Percentiles rank a stretch among this genome's conserved stretches.
These are phyloP conservation scores for Formica aserva DNA, from an alignment of 2,888 invertebrate species.

Conservation along the genomic window DNA sequence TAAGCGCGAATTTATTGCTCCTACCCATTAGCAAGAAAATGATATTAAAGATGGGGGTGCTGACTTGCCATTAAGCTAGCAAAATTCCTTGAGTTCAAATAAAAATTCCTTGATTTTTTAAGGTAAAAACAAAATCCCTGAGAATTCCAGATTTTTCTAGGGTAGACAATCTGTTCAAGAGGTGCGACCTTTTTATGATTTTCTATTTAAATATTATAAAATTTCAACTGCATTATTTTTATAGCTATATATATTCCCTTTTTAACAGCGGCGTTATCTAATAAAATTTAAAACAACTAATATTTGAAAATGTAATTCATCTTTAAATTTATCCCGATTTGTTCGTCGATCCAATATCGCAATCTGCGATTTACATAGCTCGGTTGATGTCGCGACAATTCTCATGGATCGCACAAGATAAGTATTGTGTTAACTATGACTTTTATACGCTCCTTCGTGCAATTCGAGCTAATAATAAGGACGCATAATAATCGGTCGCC, in stretches of 20 bases:
- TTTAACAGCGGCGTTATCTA: not conserved
- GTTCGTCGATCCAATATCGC: not conserved
- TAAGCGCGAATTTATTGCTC: too few relatives aligned
- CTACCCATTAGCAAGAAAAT: too few relatives aligned
- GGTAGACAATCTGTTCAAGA: not conserved
- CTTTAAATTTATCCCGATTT: not conserved
- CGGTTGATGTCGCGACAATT: not conserved
- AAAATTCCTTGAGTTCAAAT: too few relatives aligned
- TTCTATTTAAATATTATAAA: not conserved
- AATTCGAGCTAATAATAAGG: slow-evolving; percentile 26
- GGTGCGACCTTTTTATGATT: not conserved
- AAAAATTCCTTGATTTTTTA: too few relatives aligned
- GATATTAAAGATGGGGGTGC: too few relatives aligned
- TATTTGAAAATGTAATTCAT: not conserved
- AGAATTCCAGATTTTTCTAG: too few relatives aligned
- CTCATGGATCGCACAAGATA: not conserved
- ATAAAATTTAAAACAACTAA: not conserved
- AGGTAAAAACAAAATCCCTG: too few relatives aligned
- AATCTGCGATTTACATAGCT: not conserved
- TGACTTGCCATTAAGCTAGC: too few relatives aligned
- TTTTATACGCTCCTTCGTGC: not conserved
- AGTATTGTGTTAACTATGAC: slow-evolving; percentile 30
- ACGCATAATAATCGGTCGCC: slow-evolving; percentile 39
- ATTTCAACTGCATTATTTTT: too few relatives aligned
- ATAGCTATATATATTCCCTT: not conserved